phyloP scores from a whole-genome alignment of 2,797 vertebrate genomes.

The Pogonophryne albipinna region DNA sequence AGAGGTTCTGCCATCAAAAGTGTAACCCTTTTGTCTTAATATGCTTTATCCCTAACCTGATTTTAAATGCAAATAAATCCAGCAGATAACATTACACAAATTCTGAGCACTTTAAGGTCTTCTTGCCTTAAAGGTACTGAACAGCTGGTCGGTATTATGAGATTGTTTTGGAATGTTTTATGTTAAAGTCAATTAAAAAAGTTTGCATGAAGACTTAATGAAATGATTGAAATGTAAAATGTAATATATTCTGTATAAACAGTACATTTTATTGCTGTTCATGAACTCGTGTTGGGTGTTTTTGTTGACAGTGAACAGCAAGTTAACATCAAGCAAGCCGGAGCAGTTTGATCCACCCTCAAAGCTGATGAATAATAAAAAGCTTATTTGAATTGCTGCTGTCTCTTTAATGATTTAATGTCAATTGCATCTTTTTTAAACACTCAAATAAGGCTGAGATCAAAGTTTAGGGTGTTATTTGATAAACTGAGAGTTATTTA shows the following conservation, averaged over 20 bases:
- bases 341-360: not conserved
- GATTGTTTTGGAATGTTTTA: not conserved
- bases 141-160: not conserved
- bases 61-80: not conserved
- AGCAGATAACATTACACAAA: not conserved
- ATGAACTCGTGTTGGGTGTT: constrained; percentile 14
- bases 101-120: not conserved
- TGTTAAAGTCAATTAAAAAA: not conserved
- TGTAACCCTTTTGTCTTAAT: not conserved
- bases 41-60: not conserved
- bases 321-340: not conserved
- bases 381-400: not conserved
- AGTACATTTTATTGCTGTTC: not conserved
- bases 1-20: not conserved
- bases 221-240: not conserved
- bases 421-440: not conserved
- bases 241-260: not conserved
- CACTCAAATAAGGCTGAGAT: not conserved
- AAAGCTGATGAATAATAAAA: constrained; percentile 50
- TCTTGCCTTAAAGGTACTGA: not conserved
- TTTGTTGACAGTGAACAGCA: constrained; percentile 51
- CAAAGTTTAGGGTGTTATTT: not conserved
- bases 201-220: not conserved
- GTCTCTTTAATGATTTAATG: not conserved
- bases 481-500: constrained; percentile 1